Evolutionary conservation across 2,888 invertebrate genomes (phyloP), one percentile per base, ranked within the genome.

Genomic region (Brachyptera risi): DNA sequence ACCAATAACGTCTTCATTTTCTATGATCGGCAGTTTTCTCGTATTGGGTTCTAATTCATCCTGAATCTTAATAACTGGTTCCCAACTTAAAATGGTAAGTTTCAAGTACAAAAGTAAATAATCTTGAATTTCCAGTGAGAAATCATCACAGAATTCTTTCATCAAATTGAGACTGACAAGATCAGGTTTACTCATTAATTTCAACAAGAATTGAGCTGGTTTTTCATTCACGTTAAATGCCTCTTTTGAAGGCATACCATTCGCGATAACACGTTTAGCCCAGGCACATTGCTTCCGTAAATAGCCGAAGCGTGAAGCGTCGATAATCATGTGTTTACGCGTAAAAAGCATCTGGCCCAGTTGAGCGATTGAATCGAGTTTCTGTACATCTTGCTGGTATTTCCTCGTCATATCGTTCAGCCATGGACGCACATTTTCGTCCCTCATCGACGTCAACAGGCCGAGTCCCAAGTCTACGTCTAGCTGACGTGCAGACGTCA

Each of bases 101-200:
- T 74, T 68, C 49, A 79, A 68, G 68, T 75, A 79, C 15, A 71
- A 65, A 26, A 73, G 64, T 24, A 76, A 72, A 59, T 75, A 75
- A 51, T 72, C 69, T 54, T 74, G 72, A 2, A 71, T 59, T 60
- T 75, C 69, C 58, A 80, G 71, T 11, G 71, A 68, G 66, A 78
- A 79, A 70, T 76, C 76, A 1, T 49, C 21, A 65, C 79, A 80
- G 65, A 76, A 81, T 40, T 77, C 73, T 57, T 71, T 66, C 7
- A 80, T 68, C n/a, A 75, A 61, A 17, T 67, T 62, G 21, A 54
- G 19, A 3, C 7, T n/a, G 2, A 54, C 35, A 17, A 37, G 19
- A 3, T 35, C 35, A 35, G 37, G 7, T 3, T 54, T n/a, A n/a
- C n/a, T 35, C 37, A 54, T 37, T 15, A 54, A 23, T 5, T 23